Evolutionary conservation across 2,888 invertebrate species (phyloP).

Genomic region (Melipona bicolor): DNA sequence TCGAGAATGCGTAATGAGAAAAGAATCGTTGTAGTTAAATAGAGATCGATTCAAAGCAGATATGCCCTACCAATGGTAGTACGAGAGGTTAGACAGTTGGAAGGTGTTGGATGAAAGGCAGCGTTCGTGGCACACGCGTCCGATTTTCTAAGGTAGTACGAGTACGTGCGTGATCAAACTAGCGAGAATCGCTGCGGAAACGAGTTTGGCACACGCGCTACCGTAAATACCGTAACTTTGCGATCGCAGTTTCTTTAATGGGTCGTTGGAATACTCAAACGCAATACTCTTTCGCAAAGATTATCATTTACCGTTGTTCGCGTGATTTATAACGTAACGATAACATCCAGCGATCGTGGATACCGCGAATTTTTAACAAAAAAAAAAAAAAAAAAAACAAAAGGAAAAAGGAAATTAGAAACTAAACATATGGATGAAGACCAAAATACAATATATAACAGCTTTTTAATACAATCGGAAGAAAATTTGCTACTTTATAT

Average conservation of each 20-base stretch:
- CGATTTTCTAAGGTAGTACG: conserved; percentile 37
- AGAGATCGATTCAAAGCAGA: neutral
- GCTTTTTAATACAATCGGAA: too few species aligned
- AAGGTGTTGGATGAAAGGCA: conserved; percentile 3
- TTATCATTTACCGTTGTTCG: conserved; percentile 2
- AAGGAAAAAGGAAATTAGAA: too few species aligned
- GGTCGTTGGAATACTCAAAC: conserved; percentile 21
- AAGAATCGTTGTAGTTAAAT: neutral
- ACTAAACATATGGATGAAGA: too few species aligned
- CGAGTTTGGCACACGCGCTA: conserved; percentile 41
- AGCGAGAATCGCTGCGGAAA: neutral
- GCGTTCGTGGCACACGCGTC: conserved; percentile 45
- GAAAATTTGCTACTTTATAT: too few species aligned
- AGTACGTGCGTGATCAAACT: conserved; percentile 18
- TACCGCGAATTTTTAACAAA: neutral
- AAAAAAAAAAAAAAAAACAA: too few species aligned
- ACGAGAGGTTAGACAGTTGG: neutral
- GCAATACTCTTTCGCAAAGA: neutral
- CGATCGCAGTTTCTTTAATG: conserved; percentile 47
- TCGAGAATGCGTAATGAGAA: neutral
- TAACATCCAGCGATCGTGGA: neutral
- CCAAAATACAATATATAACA: too few species aligned
- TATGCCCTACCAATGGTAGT: conserved; percentile 15
- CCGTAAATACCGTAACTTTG: conserved; percentile 25
- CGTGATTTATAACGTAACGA: conserved; percentile 12